Conservation (phyloP, 2,113 vertebrate genomes). For the Clinocottus analis region DNA sequence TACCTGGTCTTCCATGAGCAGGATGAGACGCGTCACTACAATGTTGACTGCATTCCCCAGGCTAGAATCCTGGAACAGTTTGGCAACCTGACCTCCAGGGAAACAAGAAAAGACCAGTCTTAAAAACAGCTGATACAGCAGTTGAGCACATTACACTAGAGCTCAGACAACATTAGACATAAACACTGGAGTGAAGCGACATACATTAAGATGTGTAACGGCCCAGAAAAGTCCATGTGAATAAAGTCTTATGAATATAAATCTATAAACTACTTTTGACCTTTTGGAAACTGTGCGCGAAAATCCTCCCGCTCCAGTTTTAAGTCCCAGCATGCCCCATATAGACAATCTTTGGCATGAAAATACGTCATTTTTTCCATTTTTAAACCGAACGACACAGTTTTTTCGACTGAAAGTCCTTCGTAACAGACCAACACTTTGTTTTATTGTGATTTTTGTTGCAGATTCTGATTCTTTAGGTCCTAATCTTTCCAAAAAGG, state of each 20-base stretch:
- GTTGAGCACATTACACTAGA: background rate
- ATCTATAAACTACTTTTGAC: too few relatives aligned
- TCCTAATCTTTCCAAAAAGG: too few relatives aligned
- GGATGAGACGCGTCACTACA: slow-evolving; percentile 94
- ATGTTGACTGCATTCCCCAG: slow-evolving; percentile 98
- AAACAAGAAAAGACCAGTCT: slow-evolving; percentile 99
- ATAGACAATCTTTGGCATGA: too few relatives aligned
- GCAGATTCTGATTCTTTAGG: too few relatives aligned
- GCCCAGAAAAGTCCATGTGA: background rate
- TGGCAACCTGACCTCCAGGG: slow-evolving; percentile 99
- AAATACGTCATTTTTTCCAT: too few relatives aligned
- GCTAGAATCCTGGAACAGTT: slow-evolving; percentile 99
- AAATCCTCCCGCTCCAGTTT: too few relatives aligned
- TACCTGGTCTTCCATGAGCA: slow-evolving; percentile 98
- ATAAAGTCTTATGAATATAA: background rate
- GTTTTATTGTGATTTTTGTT: too few relatives aligned
- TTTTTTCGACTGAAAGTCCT: too few relatives aligned
- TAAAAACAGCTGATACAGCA: slow-evolving; percentile 85
- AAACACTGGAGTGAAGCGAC: background rate
- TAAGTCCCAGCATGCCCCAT: too few relatives aligned
- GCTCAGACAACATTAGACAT: slow-evolving; percentile 2
- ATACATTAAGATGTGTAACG: background rate
- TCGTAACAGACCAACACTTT: too few relatives aligned
- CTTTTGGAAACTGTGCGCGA: too few relatives aligned
- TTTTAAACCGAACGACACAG: too few relatives aligned